These are phyloP conservation scores for Agonopterix subpropinquella DNA, from an alignment of 2,888 invertebrate genomes.

Conservation along the genomic window DNA sequence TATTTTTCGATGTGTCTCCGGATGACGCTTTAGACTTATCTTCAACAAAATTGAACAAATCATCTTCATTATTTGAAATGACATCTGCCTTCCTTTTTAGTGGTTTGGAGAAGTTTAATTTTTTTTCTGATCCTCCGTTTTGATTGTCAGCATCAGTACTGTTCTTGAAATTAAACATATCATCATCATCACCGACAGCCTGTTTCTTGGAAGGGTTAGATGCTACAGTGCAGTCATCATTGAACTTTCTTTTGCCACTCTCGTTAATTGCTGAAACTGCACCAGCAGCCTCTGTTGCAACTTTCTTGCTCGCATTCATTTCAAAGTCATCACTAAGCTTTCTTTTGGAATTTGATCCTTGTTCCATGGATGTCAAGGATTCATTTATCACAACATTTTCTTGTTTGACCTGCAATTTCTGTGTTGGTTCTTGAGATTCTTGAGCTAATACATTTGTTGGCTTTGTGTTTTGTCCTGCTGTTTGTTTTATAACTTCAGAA, in stretches of 20 bases:
- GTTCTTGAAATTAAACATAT: conserved; percentile 53
- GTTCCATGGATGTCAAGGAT: conserved; percentile 34
- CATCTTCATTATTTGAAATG: conserved; percentile 40
- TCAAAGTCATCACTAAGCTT: conserved; percentile 42
- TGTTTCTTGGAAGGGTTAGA: conserved; percentile 44
- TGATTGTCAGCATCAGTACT: conserved; percentile 20
- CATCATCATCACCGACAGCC: conserved; percentile 35
- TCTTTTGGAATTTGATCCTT: conserved; percentile 31
- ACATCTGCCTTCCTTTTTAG: conserved; percentile 45
- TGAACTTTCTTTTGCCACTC: conserved; percentile 36
- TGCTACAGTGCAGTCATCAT: conserved; percentile 23
- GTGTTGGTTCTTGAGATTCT: conserved; percentile 54
- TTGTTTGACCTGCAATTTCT: conserved; percentile 20
- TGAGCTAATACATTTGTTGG: conserved; percentile 44
- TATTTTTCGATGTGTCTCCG: conserved; percentile 19
- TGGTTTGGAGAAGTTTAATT: conserved; percentile 49
- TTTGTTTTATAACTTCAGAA: conserved; percentile 55
- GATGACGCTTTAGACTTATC: conserved; percentile 18
- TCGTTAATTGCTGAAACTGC: conserved; percentile 17
- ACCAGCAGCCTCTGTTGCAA: conserved; percentile 25
- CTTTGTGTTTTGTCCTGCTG: conserved; percentile 21
- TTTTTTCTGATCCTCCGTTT: conserved; percentile 25
- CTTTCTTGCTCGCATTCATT: conserved; percentile 40
- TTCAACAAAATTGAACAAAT: conserved; percentile 59
- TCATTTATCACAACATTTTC: conserved; percentile 57